These are phyloP conservation scores for Acrocephalus arundinaceus DNA, from an alignment of 2,113 vertebrate genomes.

Conservation along the genomic window DNA sequence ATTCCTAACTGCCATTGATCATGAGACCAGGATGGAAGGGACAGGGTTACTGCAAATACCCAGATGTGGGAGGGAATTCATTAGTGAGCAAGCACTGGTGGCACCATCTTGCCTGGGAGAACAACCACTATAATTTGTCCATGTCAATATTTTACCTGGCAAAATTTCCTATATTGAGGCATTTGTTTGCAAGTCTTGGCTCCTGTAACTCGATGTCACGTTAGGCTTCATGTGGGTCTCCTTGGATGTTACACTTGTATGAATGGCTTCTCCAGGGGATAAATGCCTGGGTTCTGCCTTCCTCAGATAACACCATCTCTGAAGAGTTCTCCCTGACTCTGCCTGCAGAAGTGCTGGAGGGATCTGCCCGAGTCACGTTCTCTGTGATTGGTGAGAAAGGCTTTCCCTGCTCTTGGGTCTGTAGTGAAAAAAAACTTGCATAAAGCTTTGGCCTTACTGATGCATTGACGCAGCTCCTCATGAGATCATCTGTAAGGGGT, in stretches of 20 bases:
- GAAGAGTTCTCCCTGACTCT: constrained; percentile 57
- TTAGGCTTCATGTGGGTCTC: background rate
- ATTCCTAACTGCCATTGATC: background rate
- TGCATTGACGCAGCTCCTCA: background rate
- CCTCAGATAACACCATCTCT: constrained; percentile 33
- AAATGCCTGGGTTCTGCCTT: background rate
- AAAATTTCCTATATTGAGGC: background rate
- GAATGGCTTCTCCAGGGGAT: background rate
- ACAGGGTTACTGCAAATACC: background rate
- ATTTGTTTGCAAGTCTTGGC: background rate
- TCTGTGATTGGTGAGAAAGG: constrained; percentile 52
- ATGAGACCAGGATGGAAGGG: background rate
- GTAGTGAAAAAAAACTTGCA: background rate
- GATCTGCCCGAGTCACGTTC: constrained; percentile 32
- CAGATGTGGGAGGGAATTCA: background rate
- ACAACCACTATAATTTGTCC: background rate
- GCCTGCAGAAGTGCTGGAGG: constrained; percentile 45
- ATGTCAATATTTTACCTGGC: background rate
- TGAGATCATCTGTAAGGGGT: background rate
- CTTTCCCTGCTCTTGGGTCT: background rate
- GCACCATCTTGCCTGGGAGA: background rate
- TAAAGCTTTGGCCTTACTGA: background rate
- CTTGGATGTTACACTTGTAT: background rate
- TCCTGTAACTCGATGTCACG: background rate
- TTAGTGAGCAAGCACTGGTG: background rate